Evolutionary conservation across 1,140 invertebrate genomes (phyloP), one percentile per base, ranked within the genome.

Genomic region (Cotesia vestalis): DNA sequence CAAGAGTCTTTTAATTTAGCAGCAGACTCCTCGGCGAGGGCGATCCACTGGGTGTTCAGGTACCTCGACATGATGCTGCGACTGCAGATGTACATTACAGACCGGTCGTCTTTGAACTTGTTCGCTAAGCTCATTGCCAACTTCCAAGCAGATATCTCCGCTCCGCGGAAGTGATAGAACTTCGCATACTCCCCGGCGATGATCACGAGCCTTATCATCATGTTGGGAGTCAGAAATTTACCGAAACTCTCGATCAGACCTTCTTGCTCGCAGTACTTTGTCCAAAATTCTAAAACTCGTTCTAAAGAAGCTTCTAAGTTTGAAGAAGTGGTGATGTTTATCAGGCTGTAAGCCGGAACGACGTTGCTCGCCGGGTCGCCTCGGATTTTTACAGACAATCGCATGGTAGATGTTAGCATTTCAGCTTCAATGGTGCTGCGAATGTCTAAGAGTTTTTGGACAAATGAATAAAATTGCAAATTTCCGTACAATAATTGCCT

Each of bases 1-100:
- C 67, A 46, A 0, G 78, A 80, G 35, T 77, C 67, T 64, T 79
- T 76, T 0, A 80, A 36, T 4, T 68, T 64, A 3, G 51, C 38
- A 2, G 75, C 68, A 20, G 73, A 66, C 34, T 84, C 57, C 5
- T 80, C 75, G 11, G 79, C 78, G 66, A 70, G 72, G 0, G 61
- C 51, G 57, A 86, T 82, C 84, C 84, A 85, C n/a, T 79, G 60
- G 0, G 71, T 53, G 67, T 82, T 69, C 6, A 87, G 78, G 36
- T 70, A 68, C 55, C 81, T 77, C 12, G 78, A 76, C 14, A 80
- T 80, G 53, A 85, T 73, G 71, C 81, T 81, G 69, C 82, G 72
- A 66, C 79, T 76, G 35, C 76, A 79, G 4, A 80, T 76, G 63
- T 83, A 80, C 66, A 82, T 69, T n/a, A 80, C 77, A 9, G 71